Base-by-base conservation (phyloP, 2,888 invertebrate genomes). In the Brenthis hecate region DNA sequence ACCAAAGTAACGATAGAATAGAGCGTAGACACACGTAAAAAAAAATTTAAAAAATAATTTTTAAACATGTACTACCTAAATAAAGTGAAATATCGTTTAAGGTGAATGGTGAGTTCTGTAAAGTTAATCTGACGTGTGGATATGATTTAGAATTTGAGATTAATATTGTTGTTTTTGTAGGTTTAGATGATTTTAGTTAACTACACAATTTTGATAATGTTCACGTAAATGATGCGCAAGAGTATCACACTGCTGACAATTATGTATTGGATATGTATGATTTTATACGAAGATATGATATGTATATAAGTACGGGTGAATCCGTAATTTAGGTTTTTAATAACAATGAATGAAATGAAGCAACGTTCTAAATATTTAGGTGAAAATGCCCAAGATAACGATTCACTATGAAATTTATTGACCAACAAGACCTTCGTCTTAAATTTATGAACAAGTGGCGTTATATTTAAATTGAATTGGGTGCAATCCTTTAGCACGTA, bases 1-100 rank as follows among this genome's bases (percentile, higher is more conserved):
- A 90, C 90, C 89, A 91, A 89, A 84, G 78, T 82, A 84, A 85
- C 77, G 81, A 73, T 84, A 83, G 80, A 77, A 77, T 70, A 73
- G 69, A 64, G 53, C 68, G 67, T 73, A 74, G 73, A 70, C 61
- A 68, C 57, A 66, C 66, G 67, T 67, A 69, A 66, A 68, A 68
- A 72, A 73, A 50, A 11, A 65, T 66, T 68, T 62, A 36, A 69
- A 73, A 62, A 62, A 51, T 55, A 68, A 65, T 58, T 65, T 64
- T 58, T 60, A 65, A 70, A 67, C 28, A 58, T 60, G 56, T 69
- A 67, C 58, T 19, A 19, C 19, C 19, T 71, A 66, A 72, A 73
- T 66, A 66, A 65, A 70, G 8, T 64, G 50, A 65, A 53, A 65
- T 67, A 57, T 63, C 56, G 61, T 63, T 68, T 70, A 68, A 65